Evolutionary conservation across 2,888 invertebrate genomes (phyloP).

Genomic region (Elysia crispata): DNA sequence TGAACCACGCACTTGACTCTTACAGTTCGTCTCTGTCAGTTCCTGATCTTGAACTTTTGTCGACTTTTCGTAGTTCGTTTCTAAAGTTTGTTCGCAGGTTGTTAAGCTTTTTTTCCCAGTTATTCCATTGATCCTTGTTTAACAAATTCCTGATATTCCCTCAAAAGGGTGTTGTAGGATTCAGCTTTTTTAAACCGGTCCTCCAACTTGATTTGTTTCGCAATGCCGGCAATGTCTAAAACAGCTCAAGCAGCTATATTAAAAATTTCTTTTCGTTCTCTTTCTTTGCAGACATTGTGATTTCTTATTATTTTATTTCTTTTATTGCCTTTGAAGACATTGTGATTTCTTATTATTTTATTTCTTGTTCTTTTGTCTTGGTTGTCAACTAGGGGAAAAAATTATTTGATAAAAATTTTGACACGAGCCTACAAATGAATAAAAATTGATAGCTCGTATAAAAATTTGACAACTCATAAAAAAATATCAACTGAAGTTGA

Average conservation of each 20-base stretch:
- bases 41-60: conserved; percentile 6
- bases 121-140: background rate
- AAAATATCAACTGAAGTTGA: no score
- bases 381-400: no score
- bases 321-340: background rate
- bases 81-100: conserved; percentile 1
- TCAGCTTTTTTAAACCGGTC: conserved; percentile 3
- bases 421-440: no score
- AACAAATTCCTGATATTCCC: background rate
- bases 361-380: background rate
- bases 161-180: conserved; percentile 4
- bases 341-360: no score
- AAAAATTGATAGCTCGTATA: no score
- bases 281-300: background rate
- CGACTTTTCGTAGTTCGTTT: background rate
- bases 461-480: no score
- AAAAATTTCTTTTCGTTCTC: conserved; percentile 3
- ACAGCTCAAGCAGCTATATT: background rate
- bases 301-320: no score
- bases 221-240: no score
- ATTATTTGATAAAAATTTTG: no score
- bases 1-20: conserved; percentile 7
- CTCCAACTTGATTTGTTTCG: background rate
- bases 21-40: background rate
- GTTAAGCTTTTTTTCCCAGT: background rate